Conservation (phyloP, 2,113 vertebrate species). For the Spheniscus mendiculus region DNA sequence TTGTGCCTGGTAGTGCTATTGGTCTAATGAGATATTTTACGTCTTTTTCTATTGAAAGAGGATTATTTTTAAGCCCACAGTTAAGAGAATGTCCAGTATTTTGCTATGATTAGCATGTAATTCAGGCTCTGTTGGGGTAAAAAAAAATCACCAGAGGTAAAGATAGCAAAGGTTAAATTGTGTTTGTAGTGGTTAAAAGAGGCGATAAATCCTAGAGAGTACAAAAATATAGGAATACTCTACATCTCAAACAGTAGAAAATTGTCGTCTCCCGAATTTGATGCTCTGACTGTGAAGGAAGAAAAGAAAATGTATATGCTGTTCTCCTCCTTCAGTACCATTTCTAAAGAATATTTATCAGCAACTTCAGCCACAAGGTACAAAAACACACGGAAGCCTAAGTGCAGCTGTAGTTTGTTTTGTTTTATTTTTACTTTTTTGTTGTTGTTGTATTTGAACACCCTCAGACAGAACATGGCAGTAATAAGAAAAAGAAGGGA, state of each 20-base stretch:
- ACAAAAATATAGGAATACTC: constrained; percentile 7
- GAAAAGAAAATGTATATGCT: constrained; percentile 50
- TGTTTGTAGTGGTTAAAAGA: constrained; percentile 7
- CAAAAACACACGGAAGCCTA: not conserved
- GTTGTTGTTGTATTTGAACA: not conserved
- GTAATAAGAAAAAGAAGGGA: constrained; percentile 33
- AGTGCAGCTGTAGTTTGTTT: not conserved
- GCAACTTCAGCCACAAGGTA: not conserved
- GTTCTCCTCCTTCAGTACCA: not conserved
- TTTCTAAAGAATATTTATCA: constrained; percentile 55
- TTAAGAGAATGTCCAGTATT: not conserved
- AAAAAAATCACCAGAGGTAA: not conserved
- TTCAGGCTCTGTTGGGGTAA: not conserved
- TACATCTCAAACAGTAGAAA: constrained; percentile 35
- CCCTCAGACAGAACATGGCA: not conserved
- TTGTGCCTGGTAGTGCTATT: constrained; percentile 22
- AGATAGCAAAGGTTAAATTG: constrained; percentile 30
- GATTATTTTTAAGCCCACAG: not conserved
- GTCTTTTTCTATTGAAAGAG: not conserved
- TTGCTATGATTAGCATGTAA: not conserved
- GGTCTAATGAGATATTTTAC: constrained; percentile 51
- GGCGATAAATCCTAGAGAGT: no score
- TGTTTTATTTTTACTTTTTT: not conserved
- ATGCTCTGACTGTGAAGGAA: constrained; percentile 6
- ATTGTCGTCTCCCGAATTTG: constrained; percentile 22